Evolutionary conservation across 2,113 vertebrate genomes (phyloP).

Genomic region (Corapipo altera): DNA sequence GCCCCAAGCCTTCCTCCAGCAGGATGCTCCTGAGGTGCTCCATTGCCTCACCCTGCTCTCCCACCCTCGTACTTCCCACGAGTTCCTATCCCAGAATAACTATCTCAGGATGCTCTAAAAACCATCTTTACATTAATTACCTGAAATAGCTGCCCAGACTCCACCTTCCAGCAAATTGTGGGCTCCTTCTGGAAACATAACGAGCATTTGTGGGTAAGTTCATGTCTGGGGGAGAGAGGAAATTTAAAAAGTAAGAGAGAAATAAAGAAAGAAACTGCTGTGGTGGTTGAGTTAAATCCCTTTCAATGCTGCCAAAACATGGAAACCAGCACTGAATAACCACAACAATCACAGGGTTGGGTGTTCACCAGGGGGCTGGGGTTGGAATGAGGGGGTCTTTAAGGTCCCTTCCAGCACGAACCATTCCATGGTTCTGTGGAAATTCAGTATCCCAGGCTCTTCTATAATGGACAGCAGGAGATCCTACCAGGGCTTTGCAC

Average conservation of each 20-base stretch:
- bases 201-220: background rate
- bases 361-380: background rate
- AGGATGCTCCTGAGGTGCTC: background rate
- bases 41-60: background rate
- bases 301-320: fast-evolving
- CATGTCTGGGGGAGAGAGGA: fast-evolving
- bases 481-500: background rate
- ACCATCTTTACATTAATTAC: background rate
- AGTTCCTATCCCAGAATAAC: background rate
- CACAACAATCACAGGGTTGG: background rate
- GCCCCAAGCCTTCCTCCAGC: fast-evolving
- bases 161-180: background rate
- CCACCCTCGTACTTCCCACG: too few relatives aligned
- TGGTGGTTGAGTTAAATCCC: background rate
- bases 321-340: background rate
- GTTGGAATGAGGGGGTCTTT: background rate
- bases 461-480: background rate
- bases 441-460: background rate
- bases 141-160: background rate
- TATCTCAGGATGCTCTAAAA: background rate
- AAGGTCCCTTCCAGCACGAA: background rate
- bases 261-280: background rate
- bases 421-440: background rate
- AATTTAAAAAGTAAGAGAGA: background rate
- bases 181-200: background rate